These are phyloP conservation scores for Xestia ashworthii DNA, from an alignment of 2,888 invertebrate genomes.

Conservation along the genomic window DNA sequence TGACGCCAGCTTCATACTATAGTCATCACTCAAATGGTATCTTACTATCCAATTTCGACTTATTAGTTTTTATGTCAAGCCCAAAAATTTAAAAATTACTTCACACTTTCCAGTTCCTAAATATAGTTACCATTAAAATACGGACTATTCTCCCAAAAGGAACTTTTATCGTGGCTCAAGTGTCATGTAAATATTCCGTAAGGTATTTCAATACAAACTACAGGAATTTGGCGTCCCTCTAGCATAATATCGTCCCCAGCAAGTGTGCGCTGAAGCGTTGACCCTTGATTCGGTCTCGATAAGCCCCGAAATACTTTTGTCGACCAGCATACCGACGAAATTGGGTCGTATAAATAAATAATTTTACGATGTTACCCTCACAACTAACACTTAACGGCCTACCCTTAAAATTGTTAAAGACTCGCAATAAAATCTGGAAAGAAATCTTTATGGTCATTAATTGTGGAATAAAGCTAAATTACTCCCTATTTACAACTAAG, in stretches of 20 bases:
- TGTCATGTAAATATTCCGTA: background rate
- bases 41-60: background rate
- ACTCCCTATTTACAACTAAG: constrained; percentile 59
- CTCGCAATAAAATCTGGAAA: constrained; percentile 76
- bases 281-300: constrained; percentile 88
- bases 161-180: background rate
- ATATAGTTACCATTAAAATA: background rate
- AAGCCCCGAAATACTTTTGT: constrained; percentile 88
- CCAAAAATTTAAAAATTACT: background rate
- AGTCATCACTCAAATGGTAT: too few species aligned
- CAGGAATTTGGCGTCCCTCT: constrained; percentile 7
- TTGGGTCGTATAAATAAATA: constrained; percentile 89
- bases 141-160: background rate
- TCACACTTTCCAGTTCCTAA: background rate
- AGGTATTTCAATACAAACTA: constrained; percentile 27
- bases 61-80: background rate
- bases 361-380: constrained; percentile 85
- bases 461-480: constrained; percentile 72
- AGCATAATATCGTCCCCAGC: constrained; percentile 77
- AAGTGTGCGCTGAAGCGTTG: constrained; percentile 86
- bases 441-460: constrained; percentile 75
- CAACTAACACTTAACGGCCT: constrained; percentile 83
- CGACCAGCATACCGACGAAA: constrained; percentile 85
- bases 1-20: too few species aligned
- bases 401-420: constrained; percentile 82